These are phyloP conservation scores for Lordiphosa fenestrarum DNA, from an alignment of 2,888 invertebrate species.

Conservation along the genomic window DNA sequence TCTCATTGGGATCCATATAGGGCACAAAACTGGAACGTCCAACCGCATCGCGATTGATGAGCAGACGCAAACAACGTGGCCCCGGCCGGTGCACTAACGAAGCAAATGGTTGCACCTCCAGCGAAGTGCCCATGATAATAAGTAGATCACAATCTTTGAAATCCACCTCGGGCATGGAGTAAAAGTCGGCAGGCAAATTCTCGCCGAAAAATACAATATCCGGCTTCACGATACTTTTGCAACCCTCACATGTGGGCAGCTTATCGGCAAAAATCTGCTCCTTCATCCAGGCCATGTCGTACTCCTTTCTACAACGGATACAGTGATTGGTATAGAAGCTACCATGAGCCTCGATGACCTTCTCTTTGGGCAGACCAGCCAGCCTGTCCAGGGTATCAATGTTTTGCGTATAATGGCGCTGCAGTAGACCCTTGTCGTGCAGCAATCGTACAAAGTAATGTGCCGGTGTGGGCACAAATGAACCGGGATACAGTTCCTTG, in stretches of 20 bases:
- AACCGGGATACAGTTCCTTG: constrained; percentile 93
- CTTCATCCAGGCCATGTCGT: constrained; percentile 92
- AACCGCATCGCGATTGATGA: constrained; percentile 93
- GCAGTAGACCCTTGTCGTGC: constrained; percentile 88
- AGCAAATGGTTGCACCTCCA: constrained; percentile 97
- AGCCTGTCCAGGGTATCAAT: constrained; percentile 95
- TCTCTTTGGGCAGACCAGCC: constrained; percentile 90
- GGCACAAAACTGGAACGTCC: constrained; percentile 80
- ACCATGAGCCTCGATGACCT: constrained; percentile 96
- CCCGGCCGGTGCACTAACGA: constrained; percentile 90
- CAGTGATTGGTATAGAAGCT: constrained; percentile 95
- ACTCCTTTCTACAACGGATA: constrained; percentile 86
- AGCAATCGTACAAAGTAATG: constrained; percentile 95
- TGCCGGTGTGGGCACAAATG: constrained; percentile 92
- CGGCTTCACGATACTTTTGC: constrained; percentile 92
- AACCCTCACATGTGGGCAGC: constrained; percentile 89
- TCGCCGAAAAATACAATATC: constrained; percentile 99
- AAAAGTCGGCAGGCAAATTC: constrained; percentile 90
- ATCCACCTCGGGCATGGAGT: constrained; percentile 85
- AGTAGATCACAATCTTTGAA: constrained; percentile 93
- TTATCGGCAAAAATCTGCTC: constrained; percentile 87
- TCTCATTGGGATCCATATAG: constrained; percentile 79
- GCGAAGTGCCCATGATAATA: constrained; percentile 96
- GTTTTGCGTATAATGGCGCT: constrained; percentile 93
- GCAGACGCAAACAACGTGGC: constrained; percentile 87